phyloP scores from a whole-genome alignment of 2,113 vertebrate species.

The Solenodon paradoxus region DNA sequence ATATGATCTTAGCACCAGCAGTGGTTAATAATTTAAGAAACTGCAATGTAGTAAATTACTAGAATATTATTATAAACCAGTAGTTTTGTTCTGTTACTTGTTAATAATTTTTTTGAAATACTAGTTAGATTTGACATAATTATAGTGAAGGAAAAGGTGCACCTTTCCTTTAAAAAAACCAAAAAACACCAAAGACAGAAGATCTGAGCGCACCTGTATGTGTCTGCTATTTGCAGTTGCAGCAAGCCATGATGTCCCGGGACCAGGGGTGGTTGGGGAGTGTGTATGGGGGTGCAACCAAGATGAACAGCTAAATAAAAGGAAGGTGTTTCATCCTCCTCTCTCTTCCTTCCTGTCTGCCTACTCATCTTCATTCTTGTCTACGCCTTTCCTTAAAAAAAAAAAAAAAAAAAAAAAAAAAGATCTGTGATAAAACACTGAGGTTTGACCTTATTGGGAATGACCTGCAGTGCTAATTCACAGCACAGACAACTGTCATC shows the following conservation, averaged over 20 bases:
- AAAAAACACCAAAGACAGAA: too few species aligned
- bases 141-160: not conserved
- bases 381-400: too few species aligned
- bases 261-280: too few species aligned
- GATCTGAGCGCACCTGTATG: too few species aligned
- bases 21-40: not conserved
- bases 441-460: not conserved
- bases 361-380: too few species aligned
- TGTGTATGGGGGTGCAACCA: too few species aligned
- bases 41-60: not conserved
- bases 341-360: too few species aligned
- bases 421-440: not conserved
- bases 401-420: not conserved
- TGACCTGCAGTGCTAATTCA: not conserved
- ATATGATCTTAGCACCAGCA: not conserved
- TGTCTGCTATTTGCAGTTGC: too few species aligned
- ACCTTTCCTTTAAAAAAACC: too few species aligned
- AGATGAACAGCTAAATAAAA: too few species aligned
- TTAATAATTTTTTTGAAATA: constrained; percentile 11
- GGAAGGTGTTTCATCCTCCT: too few species aligned
- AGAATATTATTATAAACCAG: not conserved
- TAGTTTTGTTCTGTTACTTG: not conserved
- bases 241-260: too few species aligned
- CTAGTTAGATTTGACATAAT: not conserved
- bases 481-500: not conserved